Evolutionary conservation across 1,140 invertebrate genomes (phyloP), one percentile per base, ranked within the genome.

Genomic region (Bombus pyrosoma): DNA sequence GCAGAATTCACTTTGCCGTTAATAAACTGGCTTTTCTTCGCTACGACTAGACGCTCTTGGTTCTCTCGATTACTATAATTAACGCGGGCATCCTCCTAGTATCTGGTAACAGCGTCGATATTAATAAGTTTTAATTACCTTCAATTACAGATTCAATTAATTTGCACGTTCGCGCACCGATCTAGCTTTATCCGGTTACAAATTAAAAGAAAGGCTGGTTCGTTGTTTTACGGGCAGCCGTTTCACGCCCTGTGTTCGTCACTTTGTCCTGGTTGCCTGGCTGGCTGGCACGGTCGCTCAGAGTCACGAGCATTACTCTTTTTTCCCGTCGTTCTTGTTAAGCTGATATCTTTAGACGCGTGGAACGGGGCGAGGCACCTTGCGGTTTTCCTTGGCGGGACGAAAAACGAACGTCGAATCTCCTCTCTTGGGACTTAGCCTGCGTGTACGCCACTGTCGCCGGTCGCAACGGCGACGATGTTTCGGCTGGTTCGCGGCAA

Each of bases 301-400:
- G 18, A 34, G 43, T 69, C 32, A 32, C 28, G 34, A 37, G 34
- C 62, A 68, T 57, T 43, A 6, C 34, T 34, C 12, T 72, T 47
- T 34, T 43, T 64, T n/a, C 3, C 13, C 9, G 39, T 34, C 64
- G n/a, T 80, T 72, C 57, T 39, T 25, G 69, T 66, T 39, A 69
- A 71, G 68, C 28, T 85, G 83, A 80, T 85, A 85, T 81, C 83
- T 85, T 85, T 85, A 81, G 78, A 81, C 69, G 41, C 76, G 83
- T 22, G 59, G 83, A 85, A 85, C 77, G 57, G 68, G 41, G 69
- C 83, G 69, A 81, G 83, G 69, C 57, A 39, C 57, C 66, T 85
- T 85, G 83, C 32, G 83, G 77, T 81, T 85, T 85, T 81, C 83
- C 57, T 73, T 66, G 77, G 34, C 39, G 62, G 34, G 39, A 32